Conservation (phyloP, 2,113 vertebrate species). For the Egretta garzetta region DNA sequence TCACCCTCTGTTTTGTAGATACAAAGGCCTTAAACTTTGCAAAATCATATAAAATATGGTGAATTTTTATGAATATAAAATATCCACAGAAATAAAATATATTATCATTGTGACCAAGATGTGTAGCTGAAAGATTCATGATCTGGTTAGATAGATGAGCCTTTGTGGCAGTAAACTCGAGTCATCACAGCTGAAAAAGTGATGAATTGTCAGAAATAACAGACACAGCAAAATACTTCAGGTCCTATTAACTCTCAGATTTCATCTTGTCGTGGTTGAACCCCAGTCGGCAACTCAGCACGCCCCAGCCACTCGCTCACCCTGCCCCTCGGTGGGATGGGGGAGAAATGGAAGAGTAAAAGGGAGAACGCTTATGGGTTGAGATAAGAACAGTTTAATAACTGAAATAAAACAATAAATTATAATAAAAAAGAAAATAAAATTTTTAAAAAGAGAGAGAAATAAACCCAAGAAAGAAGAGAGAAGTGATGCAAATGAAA, state of each 20-base stretch:
- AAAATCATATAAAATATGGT: neutral
- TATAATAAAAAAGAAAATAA: no score
- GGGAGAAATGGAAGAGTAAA: no score
- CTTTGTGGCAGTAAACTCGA: neutral
- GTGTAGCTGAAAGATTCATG: neutral
- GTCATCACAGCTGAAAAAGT: neutral
- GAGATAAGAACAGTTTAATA: no score
- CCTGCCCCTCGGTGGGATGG: no score
- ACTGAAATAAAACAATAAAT: no score
- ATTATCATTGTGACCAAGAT: neutral
- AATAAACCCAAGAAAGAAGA: no score
- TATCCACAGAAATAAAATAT: neutral
- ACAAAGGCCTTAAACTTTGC: neutral
- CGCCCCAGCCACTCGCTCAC: no score
- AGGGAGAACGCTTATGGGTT: no score
- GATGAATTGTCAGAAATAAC: conserved; percentile 3
- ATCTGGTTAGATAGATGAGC: neutral
- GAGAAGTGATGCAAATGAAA: no score
- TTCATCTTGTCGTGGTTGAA: neutral
- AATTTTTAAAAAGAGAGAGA: no score
- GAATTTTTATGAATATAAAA: neutral
- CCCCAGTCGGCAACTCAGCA: no score
- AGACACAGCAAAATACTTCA: neutral
- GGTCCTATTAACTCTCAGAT: neutral
- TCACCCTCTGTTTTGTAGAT: neutral